Conservation (phyloP, 2,797 vertebrate genomes). For the Chanos chanos region DNA sequence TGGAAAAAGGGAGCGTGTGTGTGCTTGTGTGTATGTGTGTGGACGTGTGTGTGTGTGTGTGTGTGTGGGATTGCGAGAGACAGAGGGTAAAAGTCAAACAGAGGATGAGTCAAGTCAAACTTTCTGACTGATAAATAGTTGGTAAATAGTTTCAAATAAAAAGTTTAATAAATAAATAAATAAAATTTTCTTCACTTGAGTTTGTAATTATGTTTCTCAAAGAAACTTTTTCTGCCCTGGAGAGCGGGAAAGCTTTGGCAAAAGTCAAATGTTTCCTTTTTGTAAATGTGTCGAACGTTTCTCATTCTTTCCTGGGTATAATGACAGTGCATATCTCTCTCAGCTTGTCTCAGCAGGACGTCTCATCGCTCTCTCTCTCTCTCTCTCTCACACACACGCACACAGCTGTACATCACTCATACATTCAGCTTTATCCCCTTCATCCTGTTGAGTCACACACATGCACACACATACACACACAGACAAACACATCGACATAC, state of each 20-base stretch:
- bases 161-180: too few relatives aligned
- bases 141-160: too few relatives aligned
- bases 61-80: background rate
- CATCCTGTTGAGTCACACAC: conserved; percentile 42
- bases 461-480: background rate
- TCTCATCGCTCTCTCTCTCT: conserved; percentile 7
- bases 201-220: conserved; percentile 15
- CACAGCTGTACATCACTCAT: conserved; percentile 3
- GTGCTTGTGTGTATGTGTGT: background rate
- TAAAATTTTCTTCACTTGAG: too few relatives aligned
- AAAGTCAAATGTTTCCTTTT: conserved; percentile 32
- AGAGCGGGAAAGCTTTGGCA: background rate
- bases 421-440: conserved; percentile 38
- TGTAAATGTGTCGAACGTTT: conserved; percentile 8
- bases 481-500: too few relatives aligned
- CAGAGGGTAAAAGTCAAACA: conserved; percentile 14
- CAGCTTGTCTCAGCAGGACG: conserved; percentile 30
- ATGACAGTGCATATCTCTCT: conserved; percentile 5
- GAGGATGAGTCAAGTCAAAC: conserved; percentile 22
- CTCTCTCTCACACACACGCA: background rate
- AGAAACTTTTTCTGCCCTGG: conserved; percentile 21
- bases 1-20: too few relatives aligned
- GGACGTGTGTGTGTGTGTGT: background rate
- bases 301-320: conserved; percentile 15
- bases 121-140: too few relatives aligned